Percentiles rank a stretch among this genome's conserved stretches.
These are phyloP conservation scores for Pygoscelis adeliae DNA, from an alignment of 2,113 vertebrate genomes.

Conservation along the genomic window DNA sequence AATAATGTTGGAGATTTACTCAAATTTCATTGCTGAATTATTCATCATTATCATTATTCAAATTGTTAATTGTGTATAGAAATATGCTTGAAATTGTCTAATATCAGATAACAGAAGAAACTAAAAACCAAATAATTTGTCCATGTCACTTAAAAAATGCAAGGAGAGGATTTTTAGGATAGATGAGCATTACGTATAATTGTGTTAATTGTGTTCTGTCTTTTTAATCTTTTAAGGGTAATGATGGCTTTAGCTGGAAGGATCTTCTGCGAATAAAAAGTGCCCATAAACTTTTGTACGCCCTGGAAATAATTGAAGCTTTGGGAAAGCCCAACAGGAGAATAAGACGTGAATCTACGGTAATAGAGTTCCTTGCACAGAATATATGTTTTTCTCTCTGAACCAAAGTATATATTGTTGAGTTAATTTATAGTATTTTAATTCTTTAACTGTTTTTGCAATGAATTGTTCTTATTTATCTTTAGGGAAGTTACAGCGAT, in stretches of 20 bases:
- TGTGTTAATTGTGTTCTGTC: background rate
- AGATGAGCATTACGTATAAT: background rate
- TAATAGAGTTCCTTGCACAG: constrained; percentile 55
- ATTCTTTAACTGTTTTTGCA: background rate
- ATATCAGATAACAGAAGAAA: background rate
- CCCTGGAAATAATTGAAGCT: constrained; percentile 97
- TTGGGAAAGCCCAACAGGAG: constrained; percentile 96
- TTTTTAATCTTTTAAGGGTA: constrained; percentile 74
- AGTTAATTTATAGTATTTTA: background rate
- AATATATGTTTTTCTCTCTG: background rate
- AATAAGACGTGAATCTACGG: constrained; percentile 95
- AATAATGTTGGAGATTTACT: background rate
- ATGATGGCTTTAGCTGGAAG: constrained; percentile 94
- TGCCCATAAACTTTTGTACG: constrained; percentile 95
- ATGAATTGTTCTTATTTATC: background rate
- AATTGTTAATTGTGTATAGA: background rate
- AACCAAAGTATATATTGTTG: background rate
- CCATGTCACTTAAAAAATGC: background rate
- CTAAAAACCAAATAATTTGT: background rate
- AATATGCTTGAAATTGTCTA: background rate
- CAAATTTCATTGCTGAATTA: background rate
- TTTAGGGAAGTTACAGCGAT: constrained; percentile 96
- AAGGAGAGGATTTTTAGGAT: background rate
- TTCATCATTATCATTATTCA: too few species aligned
- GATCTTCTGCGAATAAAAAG: constrained; percentile 95